Percentiles rank a stretch among this genome's conserved stretches.
Evolutionary conservation across 1,140 invertebrate species (phyloP).

Genomic region (Listronotus bonariensis): DNA sequence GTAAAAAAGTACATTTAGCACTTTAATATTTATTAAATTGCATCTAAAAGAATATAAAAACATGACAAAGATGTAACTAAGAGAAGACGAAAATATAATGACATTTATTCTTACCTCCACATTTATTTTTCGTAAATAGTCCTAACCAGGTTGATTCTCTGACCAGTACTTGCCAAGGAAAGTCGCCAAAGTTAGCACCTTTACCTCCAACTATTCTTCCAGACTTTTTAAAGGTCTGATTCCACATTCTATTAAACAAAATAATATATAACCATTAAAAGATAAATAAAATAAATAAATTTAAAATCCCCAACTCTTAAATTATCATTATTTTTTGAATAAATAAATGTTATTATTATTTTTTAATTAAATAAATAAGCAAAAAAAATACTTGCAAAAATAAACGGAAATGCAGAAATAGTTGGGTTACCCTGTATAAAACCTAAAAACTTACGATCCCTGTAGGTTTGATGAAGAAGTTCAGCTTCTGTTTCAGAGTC

Average conservation of each 20-base stretch:
- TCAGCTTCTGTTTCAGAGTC: slow-evolving; percentile 57
- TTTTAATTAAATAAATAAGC: too few species aligned
- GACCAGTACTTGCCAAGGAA: slow-evolving; percentile 92
- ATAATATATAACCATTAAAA: too few species aligned
- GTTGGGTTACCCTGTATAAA: neutral
- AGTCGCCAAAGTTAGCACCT: slow-evolving; percentile 82
- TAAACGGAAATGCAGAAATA: neutral
- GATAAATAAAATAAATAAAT: neutral
- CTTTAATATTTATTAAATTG: too few species aligned
- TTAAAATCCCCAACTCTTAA: too few species aligned
- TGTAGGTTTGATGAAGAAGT: slow-evolving; percentile 61
- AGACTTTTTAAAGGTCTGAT: slow-evolving; percentile 78
- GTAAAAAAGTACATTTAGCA: too few species aligned
- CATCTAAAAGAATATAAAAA: too few species aligned
- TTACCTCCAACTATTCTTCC: slow-evolving; percentile 91
- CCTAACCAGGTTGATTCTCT: slow-evolving; percentile 91
- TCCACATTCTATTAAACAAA: slow-evolving; percentile 74
- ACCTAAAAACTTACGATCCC: slow-evolving; percentile 64
- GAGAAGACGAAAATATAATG: too few species aligned
- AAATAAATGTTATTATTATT: too few species aligned
- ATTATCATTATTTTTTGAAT: too few species aligned
- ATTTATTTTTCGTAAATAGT: slow-evolving; percentile 95
- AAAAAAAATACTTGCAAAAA: too few species aligned
- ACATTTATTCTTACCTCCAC: slow-evolving; percentile 67
- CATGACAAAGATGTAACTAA: too few species aligned